phyloP scores from a whole-genome alignment of 2,113 vertebrate genomes.

The Phylloscopus trochilus region DNA sequence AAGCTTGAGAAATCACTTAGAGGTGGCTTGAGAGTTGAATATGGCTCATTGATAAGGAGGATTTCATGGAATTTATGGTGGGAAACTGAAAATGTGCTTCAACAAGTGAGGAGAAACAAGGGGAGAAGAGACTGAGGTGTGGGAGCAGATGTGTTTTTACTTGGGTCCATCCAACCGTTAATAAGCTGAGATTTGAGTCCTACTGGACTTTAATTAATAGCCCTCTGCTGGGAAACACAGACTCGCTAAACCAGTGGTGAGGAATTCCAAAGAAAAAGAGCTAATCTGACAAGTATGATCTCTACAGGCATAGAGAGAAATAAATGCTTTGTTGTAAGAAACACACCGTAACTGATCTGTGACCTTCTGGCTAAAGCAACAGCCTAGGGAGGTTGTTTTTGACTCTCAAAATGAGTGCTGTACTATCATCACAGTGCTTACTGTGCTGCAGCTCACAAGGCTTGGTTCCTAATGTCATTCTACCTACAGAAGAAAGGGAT shows the following conservation, averaged over 20 bases:
- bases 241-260: neutral
- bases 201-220: neutral
- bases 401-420: neutral
- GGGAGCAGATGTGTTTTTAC: neutral
- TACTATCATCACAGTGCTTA: neutral
- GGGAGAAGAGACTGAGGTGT: neutral
- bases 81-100: neutral
- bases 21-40: neutral
- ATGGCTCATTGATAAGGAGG: neutral
- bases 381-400: neutral
- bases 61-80: neutral
- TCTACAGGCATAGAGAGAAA: neutral
- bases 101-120: neutral
- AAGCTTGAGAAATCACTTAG: neutral
- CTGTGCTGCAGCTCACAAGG: neutral
- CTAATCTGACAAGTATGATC: neutral
- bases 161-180: neutral
- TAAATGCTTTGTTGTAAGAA: neutral
- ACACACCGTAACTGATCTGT: neutral
- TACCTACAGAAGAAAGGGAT: neutral
- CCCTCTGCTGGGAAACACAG: neutral
- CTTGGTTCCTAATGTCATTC: neutral
- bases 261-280: neutral
- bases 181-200: neutral
- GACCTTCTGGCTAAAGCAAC: neutral